These are phyloP conservation scores for Perodicticus potto DNA, from an alignment of 2,797 vertebrate species.

Conservation along the genomic window DNA sequence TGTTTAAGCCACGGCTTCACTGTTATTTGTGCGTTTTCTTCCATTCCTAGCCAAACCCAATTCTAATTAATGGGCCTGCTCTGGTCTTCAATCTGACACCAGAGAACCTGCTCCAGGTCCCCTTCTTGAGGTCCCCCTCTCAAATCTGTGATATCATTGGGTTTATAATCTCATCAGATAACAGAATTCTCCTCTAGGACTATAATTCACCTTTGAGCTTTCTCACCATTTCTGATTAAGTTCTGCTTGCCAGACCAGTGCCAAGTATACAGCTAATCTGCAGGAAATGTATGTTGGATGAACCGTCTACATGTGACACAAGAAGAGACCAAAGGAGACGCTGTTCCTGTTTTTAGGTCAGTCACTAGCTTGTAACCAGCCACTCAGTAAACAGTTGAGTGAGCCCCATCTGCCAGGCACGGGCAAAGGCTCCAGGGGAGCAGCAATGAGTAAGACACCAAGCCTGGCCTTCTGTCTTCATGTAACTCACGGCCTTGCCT, in stretches of 20 bases:
- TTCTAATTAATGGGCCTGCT: not conserved
- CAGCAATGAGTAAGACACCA: not conserved
- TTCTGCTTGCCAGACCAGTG: not conserved
- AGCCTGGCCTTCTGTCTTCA: not conserved
- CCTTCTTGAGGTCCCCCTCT: not conserved
- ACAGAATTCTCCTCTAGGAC: not conserved
- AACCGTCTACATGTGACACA: not conserved
- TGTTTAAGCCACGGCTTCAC: not conserved
- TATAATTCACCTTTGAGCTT: conserved; percentile 27
- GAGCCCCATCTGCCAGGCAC: not conserved
- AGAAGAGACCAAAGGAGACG: not conserved
- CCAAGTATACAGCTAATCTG: not conserved
- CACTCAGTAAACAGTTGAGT: not conserved
- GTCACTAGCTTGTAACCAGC: not conserved
- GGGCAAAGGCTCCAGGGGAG: not conserved
- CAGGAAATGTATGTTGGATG: not conserved
- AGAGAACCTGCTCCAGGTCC: not conserved
- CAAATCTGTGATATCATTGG: not conserved
- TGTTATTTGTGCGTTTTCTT: not conserved
- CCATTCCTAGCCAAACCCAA: not conserved
- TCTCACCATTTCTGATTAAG: not conserved
- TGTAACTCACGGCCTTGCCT: not conserved
- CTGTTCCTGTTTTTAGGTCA: not conserved
- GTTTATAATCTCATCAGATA: not conserved
- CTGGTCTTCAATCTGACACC: not conserved